Conservation (phyloP, 2,113 vertebrate genomes). For the Lepus timidus region DNA sequence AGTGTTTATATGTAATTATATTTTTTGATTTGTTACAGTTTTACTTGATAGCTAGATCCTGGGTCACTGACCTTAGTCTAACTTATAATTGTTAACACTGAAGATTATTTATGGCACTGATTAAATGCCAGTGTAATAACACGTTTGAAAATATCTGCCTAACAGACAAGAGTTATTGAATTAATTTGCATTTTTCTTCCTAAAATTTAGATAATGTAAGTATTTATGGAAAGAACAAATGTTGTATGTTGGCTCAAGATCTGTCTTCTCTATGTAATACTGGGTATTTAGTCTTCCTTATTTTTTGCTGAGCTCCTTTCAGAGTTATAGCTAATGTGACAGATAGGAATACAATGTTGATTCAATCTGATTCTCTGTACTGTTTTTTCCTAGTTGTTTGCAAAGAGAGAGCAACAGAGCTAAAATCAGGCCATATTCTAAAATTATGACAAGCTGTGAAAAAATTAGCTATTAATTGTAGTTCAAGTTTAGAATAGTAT, state of each 20-base stretch:
- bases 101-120: conserved; percentile 46
- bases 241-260: conserved; percentile 30
- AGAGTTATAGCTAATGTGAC: not conserved
- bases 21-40: not conserved
- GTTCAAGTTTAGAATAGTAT: conserved; percentile 52
- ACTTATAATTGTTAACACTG: not conserved
- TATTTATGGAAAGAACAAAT: conserved; percentile 79
- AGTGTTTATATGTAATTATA: not conserved
- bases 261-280: conserved; percentile 23
- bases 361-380: conserved; percentile 12
- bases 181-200: conserved; percentile 80
- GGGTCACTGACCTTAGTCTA: conserved; percentile 40
- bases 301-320: not conserved
- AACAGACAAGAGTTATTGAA: conserved; percentile 56
- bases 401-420: not conserved
- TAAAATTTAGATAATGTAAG: conserved; percentile 70
- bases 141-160: conserved; percentile 74
- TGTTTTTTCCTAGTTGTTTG: not conserved
- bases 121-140: conserved; percentile 54
- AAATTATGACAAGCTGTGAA: conserved; percentile 11
- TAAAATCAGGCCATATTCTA: conserved; percentile 37
- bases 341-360: not conserved
- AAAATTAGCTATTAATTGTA: conserved; percentile 63
- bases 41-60: not conserved
- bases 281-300: conserved; percentile 4